Base-by-base conservation (phyloP, 2,888 invertebrate genomes). In the Acrobasis consociella region DNA sequence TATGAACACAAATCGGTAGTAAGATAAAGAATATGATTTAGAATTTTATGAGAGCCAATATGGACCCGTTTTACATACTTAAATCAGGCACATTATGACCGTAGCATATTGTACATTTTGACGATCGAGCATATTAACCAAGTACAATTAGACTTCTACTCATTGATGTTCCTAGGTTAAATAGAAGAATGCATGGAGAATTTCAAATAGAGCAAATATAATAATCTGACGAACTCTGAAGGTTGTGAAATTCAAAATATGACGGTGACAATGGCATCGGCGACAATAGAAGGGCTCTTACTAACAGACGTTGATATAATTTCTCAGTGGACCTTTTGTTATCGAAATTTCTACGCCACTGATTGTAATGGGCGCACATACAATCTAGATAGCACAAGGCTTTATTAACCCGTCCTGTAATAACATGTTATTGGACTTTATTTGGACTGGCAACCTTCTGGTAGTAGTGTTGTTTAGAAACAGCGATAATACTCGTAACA, bases 301-400 rank as follows among this genome's bases (percentile, higher is more conserved):
- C 59, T 52, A 52, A 17, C 66, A 65, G 66, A 62, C 65, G 51
- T 66, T 63, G 56, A 64, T 64, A 65, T 67, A 64, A 68, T 66
- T 65, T 62, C 65, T 61, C 62, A 55, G 38, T n/a, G 58, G 52
- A 49, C 39, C 65, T 64, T 60, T 68, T 70, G 70, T 68, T 68
- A 66, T 58, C 53, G 9, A 58, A 61, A 52, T 63, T 66, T 67
- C 64, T 61, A 62, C 58, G 51, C 58, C 56, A 63, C 60, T 65
- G 65, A 42, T 60, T 62, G 59, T 59, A 66, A 64, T 65, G 49
- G 65, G 56, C 31, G 15, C 62, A 60, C 60, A 53, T 64, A 60
- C 22, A 61, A 56, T 61, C 51, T 60, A 60, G 61, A 39, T 50
- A 37, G 39, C 7, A 37, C 17, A 10, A 0, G 37, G 50, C 17